Evolutionary conservation across 92 coral and sea anemone species (phyloP), one percentile per base, ranked within the genome.

Genomic region (Palythoa heliodiscus): DNA sequence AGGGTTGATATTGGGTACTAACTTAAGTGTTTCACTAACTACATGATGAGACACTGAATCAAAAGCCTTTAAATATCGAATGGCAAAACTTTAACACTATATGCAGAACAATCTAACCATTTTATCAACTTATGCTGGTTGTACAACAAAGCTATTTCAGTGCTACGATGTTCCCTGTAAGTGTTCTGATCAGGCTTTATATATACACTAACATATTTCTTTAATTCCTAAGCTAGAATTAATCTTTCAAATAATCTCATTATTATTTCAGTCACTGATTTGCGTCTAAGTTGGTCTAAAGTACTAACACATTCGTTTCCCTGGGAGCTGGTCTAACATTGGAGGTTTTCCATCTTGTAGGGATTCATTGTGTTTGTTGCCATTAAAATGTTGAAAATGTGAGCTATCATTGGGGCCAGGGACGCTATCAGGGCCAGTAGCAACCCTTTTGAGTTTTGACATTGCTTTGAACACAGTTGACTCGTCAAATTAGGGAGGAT

Each of bases 371-470:
- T 64, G 35, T 64, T 13, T 64, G 35, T 64, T 64, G 70, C 64
- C 64, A 58, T 58, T 58, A 20, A 58, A 58, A 58, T 57, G 64
- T 76, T 76, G 73, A 76, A 86, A 60, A 77, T 35, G 76, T 86
- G 52, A 25, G 79, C 50, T 48, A 78, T 20, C 47, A 61, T 55
- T 78, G 86, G 89, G 58, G 86, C 80, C 38, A 70, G 22, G 70
- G 35, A 86, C 53, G 38, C 70, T 83, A 50, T 87, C 86, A 55
- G 89, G 89, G 47, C 89, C 86, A 67, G 78, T 55, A 10, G 86
- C 57, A 60, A 73, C 70, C 23, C 73, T 25, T 70, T 70, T 78
- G 7, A 78, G 39, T 52, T 58, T 73, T 10, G 12, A 7, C 35
- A 64, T 29, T 48, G 25, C 29, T 52, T 16, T 73, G 77, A 19